These are phyloP conservation scores for Drosophila trichaetosa DNA, from an alignment of 2,888 invertebrate species.

Conservation along the genomic window DNA sequence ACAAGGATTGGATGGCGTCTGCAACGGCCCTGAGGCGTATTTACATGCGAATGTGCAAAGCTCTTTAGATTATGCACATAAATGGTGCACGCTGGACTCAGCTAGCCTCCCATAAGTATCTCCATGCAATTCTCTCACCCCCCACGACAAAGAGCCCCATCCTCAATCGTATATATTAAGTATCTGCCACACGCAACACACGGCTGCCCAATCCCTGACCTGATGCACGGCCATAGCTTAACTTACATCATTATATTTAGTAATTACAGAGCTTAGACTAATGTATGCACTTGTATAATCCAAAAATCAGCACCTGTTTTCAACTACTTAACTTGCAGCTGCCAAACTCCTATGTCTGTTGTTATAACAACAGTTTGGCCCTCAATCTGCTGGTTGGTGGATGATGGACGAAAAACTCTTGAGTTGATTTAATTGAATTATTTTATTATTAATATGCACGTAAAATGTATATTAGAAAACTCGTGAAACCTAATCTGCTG, in stretches of 20 bases:
- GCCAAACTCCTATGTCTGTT: neutral
- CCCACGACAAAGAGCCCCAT: neutral
- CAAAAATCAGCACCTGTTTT: neutral
- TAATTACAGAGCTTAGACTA: neutral
- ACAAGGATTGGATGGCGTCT: neutral
- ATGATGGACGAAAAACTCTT: neutral
- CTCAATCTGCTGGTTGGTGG: neutral
- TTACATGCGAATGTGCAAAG: conserved; percentile 50
- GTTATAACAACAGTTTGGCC: neutral
- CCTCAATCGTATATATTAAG: neutral
- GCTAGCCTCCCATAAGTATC: conserved; percentile 3
- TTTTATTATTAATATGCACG: too few relatives aligned
- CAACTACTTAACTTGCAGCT: neutral
- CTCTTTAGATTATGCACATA: conserved; percentile 50
- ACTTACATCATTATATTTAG: neutral
- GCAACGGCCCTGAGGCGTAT: conserved; percentile 39
- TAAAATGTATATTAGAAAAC: too few relatives aligned
- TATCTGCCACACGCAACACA: neutral
- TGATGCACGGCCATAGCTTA: neutral
- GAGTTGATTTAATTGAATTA: neutral
- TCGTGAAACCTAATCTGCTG: neutral
- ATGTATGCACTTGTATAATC: neutral
- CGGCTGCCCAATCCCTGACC: neutral
- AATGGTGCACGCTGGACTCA: conserved; percentile 35
- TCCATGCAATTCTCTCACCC: neutral